Evolutionary conservation across 2,888 invertebrate genomes (phyloP).

Genomic region (Sympetrum striolatum): DNA sequence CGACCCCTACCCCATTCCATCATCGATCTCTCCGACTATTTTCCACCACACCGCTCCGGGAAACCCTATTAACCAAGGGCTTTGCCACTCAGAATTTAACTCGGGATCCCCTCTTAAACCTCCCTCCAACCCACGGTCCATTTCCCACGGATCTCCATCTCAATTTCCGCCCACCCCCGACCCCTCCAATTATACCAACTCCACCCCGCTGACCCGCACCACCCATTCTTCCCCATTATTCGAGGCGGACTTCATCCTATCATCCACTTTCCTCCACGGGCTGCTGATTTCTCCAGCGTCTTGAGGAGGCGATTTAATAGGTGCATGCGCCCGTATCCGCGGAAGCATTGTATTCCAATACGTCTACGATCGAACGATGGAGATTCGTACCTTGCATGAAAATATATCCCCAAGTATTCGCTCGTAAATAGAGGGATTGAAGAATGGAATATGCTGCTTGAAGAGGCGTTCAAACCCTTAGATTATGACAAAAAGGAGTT

Average conservation of each 20-base stretch:
- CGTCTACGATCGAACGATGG: no score
- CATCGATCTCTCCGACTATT: neutral
- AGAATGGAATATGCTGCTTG: no score
- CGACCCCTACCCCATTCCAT: neutral
- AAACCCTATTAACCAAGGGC: slow-evolving; percentile 28
- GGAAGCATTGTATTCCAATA: no score
- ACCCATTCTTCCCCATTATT: neutral
- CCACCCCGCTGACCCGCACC: neutral
- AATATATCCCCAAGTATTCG: no score
- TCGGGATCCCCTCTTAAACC: slow-evolving; percentile 5
- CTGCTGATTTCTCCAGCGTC: neutral
- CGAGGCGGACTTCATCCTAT: neutral
- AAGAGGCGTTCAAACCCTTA: no score
- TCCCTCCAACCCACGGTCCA: slow-evolving; percentile 30
- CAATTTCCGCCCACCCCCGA: neutral
- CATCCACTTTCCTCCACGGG: neutral
- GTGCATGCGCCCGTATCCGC: no score
- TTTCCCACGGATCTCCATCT: slow-evolving; percentile 32
- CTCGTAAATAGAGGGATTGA: no score
- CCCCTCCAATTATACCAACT: slow-evolving; percentile 44
- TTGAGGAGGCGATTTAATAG: neutral
- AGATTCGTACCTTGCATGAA: no score
- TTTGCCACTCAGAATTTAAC: slow-evolving; percentile 18
- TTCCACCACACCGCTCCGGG: slow-evolving; percentile 14
- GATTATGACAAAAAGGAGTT: no score